Percentiles rank a stretch among this genome's conserved stretches.
Evolutionary conservation across 2,888 invertebrate species (phyloP).

Genomic region (Proisotoma minuta): DNA sequence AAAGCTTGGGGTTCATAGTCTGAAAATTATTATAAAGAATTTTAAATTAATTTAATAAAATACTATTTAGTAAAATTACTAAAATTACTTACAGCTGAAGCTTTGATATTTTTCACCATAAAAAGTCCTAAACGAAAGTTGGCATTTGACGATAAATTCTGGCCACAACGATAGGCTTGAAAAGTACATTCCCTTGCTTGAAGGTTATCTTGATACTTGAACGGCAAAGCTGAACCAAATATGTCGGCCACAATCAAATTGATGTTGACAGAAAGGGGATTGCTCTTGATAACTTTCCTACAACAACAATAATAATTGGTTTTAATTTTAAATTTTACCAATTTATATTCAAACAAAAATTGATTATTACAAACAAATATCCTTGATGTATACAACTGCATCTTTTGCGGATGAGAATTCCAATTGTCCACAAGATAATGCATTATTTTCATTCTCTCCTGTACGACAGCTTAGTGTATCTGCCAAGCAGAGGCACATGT

Average conservation of each 20-base stretch:
- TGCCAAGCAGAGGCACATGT: conserved; percentile 15
- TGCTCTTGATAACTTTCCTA: conserved; percentile 16
- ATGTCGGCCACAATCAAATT: conserved; percentile 24
- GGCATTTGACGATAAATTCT: conserved; percentile 34
- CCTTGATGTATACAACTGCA: conserved; percentile 18
- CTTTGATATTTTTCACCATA: conserved; percentile 11
- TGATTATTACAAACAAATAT: conserved; percentile 16
- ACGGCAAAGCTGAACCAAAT: conserved; percentile 20
- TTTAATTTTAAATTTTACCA: too few species aligned
- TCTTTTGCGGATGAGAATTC: neutral
- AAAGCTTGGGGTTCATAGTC: conserved; percentile 5
- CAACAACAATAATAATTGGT: neutral
- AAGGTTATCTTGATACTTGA: conserved; percentile 18
- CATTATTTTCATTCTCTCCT: neutral
- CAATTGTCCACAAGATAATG: conserved; percentile 13
- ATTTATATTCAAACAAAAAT: too few species aligned
- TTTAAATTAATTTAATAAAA: neutral
- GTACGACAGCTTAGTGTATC: neutral
- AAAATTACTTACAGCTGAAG: neutral
- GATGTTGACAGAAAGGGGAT: conserved; percentile 15
- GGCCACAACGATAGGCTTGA: conserved; percentile 16
- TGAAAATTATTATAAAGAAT: neutral
- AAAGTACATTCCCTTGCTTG: conserved; percentile 21
- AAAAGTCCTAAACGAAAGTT: conserved; percentile 31
- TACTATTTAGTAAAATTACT: neutral